phyloP scores from a whole-genome alignment of 2,797 vertebrate genomes.

The Hippocampus kuda region DNA sequence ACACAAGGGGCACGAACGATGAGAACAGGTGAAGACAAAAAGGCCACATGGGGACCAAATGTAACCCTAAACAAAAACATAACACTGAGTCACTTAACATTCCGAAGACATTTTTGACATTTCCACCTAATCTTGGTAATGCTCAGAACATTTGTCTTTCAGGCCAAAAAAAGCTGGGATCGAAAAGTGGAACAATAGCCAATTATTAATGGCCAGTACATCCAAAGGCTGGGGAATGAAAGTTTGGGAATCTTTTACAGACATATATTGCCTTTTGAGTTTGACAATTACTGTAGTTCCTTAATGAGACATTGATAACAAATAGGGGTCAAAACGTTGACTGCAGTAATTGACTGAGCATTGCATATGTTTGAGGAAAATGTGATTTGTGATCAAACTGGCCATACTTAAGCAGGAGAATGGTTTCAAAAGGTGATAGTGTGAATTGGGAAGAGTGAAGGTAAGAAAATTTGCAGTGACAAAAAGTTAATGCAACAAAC shows the following conservation, averaged over 20 bases:
- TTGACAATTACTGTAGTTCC: background rate
- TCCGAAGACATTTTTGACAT: conserved; percentile 7
- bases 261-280: background rate
- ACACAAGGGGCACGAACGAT: too few relatives aligned
- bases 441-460: too few relatives aligned
- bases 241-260: background rate
- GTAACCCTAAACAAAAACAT: too few relatives aligned
- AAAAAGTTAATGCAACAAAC: too few relatives aligned
- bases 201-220: background rate
- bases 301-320: background rate
- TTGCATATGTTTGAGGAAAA: too few relatives aligned
- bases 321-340: background rate
- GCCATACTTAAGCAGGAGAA: too few relatives aligned
- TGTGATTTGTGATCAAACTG: too few relatives aligned
- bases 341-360: too few relatives aligned
- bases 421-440: too few relatives aligned
- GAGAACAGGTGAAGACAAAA: too few relatives aligned
- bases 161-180: background rate
- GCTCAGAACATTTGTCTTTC: conserved; percentile 10
- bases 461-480: too few relatives aligned
- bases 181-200: background rate
- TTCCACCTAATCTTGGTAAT: conserved; percentile 8
- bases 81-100: conserved; percentile 8
- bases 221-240: background rate
- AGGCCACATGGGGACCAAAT: too few relatives aligned